phyloP scores from a whole-genome alignment of 2,888 invertebrate genomes.

The Rhagophthalmus giganteus region DNA sequence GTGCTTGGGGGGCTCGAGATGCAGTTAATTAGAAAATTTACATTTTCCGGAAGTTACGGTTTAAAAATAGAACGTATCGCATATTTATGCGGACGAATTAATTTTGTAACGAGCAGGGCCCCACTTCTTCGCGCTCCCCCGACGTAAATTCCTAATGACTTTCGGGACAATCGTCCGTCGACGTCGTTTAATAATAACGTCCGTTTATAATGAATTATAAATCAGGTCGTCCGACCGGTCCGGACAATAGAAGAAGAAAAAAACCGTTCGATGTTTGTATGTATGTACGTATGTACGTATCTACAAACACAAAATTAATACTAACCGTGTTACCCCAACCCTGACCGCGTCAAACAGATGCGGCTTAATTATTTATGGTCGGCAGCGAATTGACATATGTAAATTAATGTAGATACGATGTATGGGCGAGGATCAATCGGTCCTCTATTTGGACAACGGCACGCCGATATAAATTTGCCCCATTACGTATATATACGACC shows the following conservation, averaged over 20 bases:
- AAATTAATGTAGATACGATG: slow-evolving; percentile 28
- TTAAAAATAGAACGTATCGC: too few relatives aligned
- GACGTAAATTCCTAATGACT: too few relatives aligned
- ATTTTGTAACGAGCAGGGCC: too few relatives aligned
- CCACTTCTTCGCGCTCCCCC: too few relatives aligned
- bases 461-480: slow-evolving; percentile 9
- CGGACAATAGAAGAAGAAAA: too few relatives aligned
- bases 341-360: slow-evolving; percentile 24
- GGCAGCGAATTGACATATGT: slow-evolving; percentile 27
- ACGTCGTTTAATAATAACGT: too few relatives aligned
- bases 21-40: slow-evolving; percentile 23
- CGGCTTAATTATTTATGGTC: slow-evolving; percentile 26
- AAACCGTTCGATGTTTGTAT: too few relatives aligned
- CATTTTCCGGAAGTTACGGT: slow-evolving; percentile 6
- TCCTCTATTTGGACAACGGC: slow-evolving; percentile 4
- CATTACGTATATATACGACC: slow-evolving; percentile 3
- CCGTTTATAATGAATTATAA: too few relatives aligned
- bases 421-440: slow-evolving; percentile 21
- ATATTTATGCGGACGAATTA: too few relatives aligned
- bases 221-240: too few relatives aligned
- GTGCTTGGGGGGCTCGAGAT: slow-evolving; percentile 9
- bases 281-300: too few relatives aligned
- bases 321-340: slow-evolving; percentile 14
- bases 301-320: slow-evolving; percentile 18
- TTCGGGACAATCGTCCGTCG: too few relatives aligned